phyloP scores from a whole-genome alignment of 2,797 vertebrate genomes.

The Chanos chanos region DNA sequence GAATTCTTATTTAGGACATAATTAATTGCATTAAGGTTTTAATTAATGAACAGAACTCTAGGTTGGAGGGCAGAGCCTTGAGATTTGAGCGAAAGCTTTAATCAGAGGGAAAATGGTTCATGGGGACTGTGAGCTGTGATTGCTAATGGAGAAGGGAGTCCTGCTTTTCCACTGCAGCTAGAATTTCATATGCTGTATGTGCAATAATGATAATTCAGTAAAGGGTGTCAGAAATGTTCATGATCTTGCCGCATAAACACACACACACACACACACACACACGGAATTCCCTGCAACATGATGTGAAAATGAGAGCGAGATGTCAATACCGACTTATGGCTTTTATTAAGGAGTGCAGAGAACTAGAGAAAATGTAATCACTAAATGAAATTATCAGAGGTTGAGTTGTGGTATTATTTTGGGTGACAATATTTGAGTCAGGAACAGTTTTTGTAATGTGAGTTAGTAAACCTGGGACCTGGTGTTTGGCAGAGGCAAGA shows the following conservation, averaged over 20 bases:
- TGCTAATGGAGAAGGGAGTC: constrained; percentile 36
- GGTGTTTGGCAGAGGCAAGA: too few species aligned
- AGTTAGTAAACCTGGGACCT: too few species aligned
- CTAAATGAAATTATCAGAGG: constrained; percentile 12
- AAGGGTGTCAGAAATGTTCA: background rate
- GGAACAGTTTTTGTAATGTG: background rate
- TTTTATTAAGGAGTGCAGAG: background rate
- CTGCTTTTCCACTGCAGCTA: constrained; percentile 17
- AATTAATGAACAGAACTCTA: constrained; percentile 55
- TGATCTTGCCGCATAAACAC: background rate
- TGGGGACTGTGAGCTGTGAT: constrained; percentile 40
- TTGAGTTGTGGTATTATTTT: background rate
- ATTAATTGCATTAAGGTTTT: constrained; percentile 53
- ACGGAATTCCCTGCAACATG: background rate
- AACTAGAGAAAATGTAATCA: background rate
- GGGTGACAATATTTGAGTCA: constrained; percentile 5
- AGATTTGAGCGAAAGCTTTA: constrained; percentile 50
- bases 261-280: background rate
- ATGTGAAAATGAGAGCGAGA: background rate
- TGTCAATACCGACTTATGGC: constrained; percentile 15
- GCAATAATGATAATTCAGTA: too few species aligned
- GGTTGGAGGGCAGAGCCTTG: constrained; percentile 48
- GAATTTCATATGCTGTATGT: background rate
- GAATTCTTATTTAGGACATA: constrained; percentile 49
- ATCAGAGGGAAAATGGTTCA: constrained; percentile 49